phyloP scores from a whole-genome alignment of 2,113 vertebrate genomes.

The Sarotherodon lohbergeri region DNA sequence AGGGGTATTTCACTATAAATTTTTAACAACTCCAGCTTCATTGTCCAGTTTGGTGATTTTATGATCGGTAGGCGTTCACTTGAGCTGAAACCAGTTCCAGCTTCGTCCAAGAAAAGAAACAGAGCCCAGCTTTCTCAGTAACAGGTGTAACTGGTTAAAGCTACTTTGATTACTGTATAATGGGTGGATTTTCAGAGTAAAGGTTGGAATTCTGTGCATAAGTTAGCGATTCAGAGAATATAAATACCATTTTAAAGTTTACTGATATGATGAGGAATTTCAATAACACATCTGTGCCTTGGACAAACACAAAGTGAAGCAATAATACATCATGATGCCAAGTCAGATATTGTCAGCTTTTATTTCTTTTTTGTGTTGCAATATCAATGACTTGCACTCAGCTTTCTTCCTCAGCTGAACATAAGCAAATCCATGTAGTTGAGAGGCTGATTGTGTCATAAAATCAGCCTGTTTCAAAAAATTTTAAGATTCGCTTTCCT shows the following conservation, averaged over 20 bases:
- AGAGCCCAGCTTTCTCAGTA: slow-evolving; percentile 1
- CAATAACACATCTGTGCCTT: background rate
- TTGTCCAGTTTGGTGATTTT: slow-evolving; percentile 56
- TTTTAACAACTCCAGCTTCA: slow-evolving; percentile 58
- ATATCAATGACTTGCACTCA: background rate
- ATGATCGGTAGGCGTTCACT: slow-evolving; percentile 44
- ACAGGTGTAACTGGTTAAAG: slow-evolving; percentile 47
- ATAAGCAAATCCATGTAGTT: background rate
- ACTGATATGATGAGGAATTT: background rate
- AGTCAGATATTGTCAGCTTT: background rate
- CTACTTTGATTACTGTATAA: background rate
- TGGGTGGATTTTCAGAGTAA: background rate
- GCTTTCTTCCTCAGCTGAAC: background rate
- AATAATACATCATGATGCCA: background rate
- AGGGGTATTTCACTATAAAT: slow-evolving; percentile 60
- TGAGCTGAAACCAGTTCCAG: slow-evolving; percentile 38
- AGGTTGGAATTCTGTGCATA: background rate
- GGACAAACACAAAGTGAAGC: background rate
- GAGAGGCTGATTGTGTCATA: background rate
- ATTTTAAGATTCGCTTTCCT: background rate
- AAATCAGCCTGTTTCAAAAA: background rate
- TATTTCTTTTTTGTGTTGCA: background rate
- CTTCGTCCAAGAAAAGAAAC: slow-evolving; percentile 3
- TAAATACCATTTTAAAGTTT: background rate
- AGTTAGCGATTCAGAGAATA: background rate